Base-by-base conservation (phyloP, 2,888 invertebrate genomes). In the Apamea monoglypha region DNA sequence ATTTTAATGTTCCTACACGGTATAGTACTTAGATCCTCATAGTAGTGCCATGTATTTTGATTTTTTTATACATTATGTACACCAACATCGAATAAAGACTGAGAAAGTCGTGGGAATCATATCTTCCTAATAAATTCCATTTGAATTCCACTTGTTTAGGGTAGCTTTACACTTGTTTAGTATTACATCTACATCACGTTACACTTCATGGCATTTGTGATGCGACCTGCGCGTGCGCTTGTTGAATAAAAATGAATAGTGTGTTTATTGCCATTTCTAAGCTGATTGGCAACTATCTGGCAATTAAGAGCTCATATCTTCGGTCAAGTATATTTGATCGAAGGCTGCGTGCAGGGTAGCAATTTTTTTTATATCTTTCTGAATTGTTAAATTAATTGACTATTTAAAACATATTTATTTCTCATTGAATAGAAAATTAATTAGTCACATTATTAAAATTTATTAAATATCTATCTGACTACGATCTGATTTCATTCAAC, bases 51-150 rank as follows among this genome's bases (percentile, higher is more conserved):
- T 96, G 92, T 92, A 88, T 94, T 93, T 92, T 77, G 87, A 91
- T 86, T 91, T 89, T 88, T 80, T 85, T 76, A 59, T 79, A 76
- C 78, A 76, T 79, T 81, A 84, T 91, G 84, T 92, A 91, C 91
- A 91, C 79, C 91, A 88, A 95, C 95, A 96, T 95, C 95, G 96
- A 96, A 94, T 91, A 89, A 95, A 96, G 96, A 96, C 96, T 96
- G 96, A 95, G 84, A 85, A 92, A 92, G 94, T 94, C 94, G 83
- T 88, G 83, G 85, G 86, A 87, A 85, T 82, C 76, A 76, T 83
- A 83, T 81, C 84, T 84, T 83, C 79, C 87, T 88, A 75, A 73
- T 8, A 80, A 86, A 84, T 80, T 81, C 77, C 86, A 84, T 80
- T 86, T 71, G 75, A 79, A 78, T 81, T 85, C 74, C 80, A 84